Evolutionary conservation across 2,888 invertebrate species (phyloP), one percentile per base, ranked within the genome.

Genomic region (Drosophila siamana): DNA sequence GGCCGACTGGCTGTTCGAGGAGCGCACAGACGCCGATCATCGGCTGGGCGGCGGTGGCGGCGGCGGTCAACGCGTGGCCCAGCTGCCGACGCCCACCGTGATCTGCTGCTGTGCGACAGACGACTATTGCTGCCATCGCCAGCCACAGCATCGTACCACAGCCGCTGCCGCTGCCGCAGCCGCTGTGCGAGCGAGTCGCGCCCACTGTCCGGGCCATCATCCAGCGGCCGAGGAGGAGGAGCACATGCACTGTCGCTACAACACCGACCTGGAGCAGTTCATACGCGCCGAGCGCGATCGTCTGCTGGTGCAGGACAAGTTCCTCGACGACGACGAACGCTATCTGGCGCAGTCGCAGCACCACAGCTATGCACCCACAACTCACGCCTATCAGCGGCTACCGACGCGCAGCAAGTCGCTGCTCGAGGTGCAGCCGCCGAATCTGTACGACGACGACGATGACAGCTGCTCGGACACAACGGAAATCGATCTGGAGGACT

Each of bases 381-480:
- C 13, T 1, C 28, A 70, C 9, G 74, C 63, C 51, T 89, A 90
- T 16, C 71, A 79, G 7, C 81, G 91, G 1, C 91, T n/a, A n/a
- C n/a, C 90, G 0, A 71, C 88, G 26, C 89, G 91, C 63, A 92
- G 91, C 66, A 92, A 92, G 75, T 90, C 92, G 0, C 76, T 92
- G 82, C 73, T 92, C 30, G 92, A 92, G 64, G 92, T 92, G 30
- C 91, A 91, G 54, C 91, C 92, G 6, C 91, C 92, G 0, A 90
- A 86, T 36, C 86, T 92, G 36, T 92, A 89, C 41, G 91, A 91
- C 46, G 92, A 92, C 43, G 85, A 91, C 46, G 92, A 92, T 41
- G 85, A 92, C 73, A 91, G 91, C 30, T 91, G 92, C 66, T 92
- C 92, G 1, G 92, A 92, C 43, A 91, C 92, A 19, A 92, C 92